phyloP scores from a whole-genome alignment of 2,113 vertebrate genomes.

The Anolis carolinensis region DNA sequence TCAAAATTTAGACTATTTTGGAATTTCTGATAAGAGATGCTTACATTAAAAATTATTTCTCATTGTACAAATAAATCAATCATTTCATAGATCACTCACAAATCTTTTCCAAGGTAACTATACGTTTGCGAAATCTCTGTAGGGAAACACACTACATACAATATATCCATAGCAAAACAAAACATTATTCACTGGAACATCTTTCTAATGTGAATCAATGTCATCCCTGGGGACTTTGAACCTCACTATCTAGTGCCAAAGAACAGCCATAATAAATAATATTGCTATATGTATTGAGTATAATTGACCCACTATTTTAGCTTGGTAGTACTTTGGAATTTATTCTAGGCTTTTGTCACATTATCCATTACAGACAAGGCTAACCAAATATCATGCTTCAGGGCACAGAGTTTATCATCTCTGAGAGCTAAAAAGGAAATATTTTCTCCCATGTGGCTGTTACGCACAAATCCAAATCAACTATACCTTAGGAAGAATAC shows the following conservation, averaged over 20 bases:
- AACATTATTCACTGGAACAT: not conserved
- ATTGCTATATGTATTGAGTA: not conserved
- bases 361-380: constrained; percentile 24
- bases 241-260: not conserved
- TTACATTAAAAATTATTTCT: not conserved
- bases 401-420: constrained; percentile 12
- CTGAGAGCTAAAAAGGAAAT: constrained; percentile 2
- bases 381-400: constrained; percentile 33
- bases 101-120: not conserved
- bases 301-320: not conserved
- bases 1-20: no score
- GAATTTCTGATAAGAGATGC: no score
- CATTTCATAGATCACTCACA: not conserved
- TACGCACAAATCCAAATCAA: constrained; percentile 15
- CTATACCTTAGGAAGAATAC: not conserved
- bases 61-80: not conserved
- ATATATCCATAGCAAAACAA: not conserved
- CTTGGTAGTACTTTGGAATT: constrained; percentile 9
- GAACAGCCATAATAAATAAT: constrained; percentile 1
- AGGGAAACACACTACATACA: not conserved
- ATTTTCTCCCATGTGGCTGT: not conserved
- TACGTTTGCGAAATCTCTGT: not conserved
- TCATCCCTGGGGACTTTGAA: accelerated
- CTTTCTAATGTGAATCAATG: not conserved
- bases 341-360: constrained; percentile 19